These are phyloP conservation scores for Pocillopora damicornis DNA, from an alignment of 64 coral and sea anemone genomes.

Conservation along the genomic window DNA sequence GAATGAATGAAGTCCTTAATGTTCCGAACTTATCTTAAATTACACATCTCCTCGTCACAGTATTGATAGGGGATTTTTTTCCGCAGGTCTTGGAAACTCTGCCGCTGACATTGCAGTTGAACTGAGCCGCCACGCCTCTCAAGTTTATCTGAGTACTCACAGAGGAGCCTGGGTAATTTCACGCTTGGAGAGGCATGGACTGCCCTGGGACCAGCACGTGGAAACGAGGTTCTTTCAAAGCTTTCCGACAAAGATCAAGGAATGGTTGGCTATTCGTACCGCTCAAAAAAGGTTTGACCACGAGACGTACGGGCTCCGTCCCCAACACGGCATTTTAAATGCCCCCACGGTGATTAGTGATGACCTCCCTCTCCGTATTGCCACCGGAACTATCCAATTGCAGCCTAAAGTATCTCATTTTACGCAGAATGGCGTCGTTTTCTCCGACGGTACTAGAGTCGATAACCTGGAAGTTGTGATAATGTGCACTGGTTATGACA, in stretches of 20 bases:
- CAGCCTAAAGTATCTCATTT: constrained; percentile 57
- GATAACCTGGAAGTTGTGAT: constrained; percentile 62
- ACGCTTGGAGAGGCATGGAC: constrained; percentile 34
- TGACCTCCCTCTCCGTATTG: constrained; percentile 54
- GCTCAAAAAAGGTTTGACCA: constrained; percentile 54
- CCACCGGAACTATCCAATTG: constrained; percentile 55
- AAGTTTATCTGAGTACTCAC: constrained; percentile 70
- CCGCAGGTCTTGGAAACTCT: constrained; percentile 82
- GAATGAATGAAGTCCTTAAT: no score
- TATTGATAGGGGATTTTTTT: neutral
- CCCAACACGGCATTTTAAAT: constrained; percentile 35
- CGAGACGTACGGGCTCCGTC: constrained; percentile 40
- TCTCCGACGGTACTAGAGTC: constrained; percentile 46
- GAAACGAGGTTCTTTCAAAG: constrained; percentile 47
- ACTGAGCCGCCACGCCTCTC: constrained; percentile 52
- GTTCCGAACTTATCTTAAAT: no score
- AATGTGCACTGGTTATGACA: constrained; percentile 69
- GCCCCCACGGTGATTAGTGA: constrained; percentile 71
- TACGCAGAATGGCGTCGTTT: constrained; percentile 32
- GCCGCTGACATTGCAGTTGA: constrained; percentile 75
- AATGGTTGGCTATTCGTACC: constrained; percentile 16
- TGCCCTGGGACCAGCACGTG: constrained; percentile 64
- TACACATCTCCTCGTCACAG: no score
- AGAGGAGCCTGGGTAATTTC: constrained; percentile 73
- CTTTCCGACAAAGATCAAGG: constrained; percentile 23